A percentile compares a stretch with the other conserved stretches of the same genome.
These are phyloP conservation scores for Meriones unguiculatus DNA, from an alignment of 2,113 vertebrate species.

Conservation along the genomic window DNA sequence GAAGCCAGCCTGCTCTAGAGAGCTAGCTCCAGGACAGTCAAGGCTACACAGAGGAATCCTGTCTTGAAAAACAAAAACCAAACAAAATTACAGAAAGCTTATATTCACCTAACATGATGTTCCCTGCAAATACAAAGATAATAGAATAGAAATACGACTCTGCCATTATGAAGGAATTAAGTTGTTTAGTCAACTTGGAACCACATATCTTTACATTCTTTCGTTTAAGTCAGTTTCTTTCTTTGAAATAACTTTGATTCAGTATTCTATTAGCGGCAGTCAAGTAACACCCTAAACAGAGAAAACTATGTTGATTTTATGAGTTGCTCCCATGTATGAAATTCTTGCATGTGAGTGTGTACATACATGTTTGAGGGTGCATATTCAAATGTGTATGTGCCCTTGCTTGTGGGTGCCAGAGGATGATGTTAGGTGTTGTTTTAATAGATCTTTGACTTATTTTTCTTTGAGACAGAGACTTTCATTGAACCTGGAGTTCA, in stretches of 20 bases:
- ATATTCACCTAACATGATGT: background rate
- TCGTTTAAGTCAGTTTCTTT: background rate
- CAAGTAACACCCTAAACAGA: background rate
- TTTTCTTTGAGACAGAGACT: background rate
- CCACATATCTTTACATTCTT: background rate
- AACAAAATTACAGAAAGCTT: background rate
- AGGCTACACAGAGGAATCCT: background rate
- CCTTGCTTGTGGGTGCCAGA: background rate
- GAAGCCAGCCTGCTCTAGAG: background rate
- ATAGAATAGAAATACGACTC: background rate
- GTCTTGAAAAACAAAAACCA: background rate
- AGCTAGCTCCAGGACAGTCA: background rate
- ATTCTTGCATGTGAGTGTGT: background rate
- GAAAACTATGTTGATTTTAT: conserved; percentile 31
- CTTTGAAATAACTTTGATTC: background rate
- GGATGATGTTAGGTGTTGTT: background rate
- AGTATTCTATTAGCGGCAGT: background rate
- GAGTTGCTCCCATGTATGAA: background rate
- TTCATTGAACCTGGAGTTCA: background rate
- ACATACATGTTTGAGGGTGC: background rate
- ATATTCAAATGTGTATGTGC: background rate
- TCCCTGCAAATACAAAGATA: background rate
- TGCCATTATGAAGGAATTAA: background rate
- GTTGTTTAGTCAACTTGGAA: background rate
- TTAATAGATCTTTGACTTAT: background rate